Evolutionary conservation across 2,113 vertebrate genomes (phyloP).

Genomic region (Mungos mungo): DNA sequence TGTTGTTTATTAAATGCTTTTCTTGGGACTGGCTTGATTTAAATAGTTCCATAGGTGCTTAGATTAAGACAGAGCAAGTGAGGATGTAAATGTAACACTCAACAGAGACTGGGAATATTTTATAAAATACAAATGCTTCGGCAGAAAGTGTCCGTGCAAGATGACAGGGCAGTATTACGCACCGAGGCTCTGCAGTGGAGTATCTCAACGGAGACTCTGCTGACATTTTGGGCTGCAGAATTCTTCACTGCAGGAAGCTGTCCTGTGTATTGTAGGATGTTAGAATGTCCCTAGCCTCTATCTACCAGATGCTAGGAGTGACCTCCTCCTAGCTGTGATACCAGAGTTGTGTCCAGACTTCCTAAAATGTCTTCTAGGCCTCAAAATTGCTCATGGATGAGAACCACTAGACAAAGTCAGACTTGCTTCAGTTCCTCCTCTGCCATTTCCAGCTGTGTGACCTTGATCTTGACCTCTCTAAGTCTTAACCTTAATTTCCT

Average conservation of each 20-base stretch:
- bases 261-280: not conserved
- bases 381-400: not conserved
- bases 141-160: not conserved
- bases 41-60: constrained; percentile 19
- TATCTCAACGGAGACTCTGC: not conserved
- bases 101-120: not conserved
- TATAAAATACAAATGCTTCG: constrained; percentile 4
- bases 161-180: not conserved
- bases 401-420: not conserved
- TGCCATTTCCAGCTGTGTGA: not conserved
- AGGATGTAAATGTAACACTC: not conserved
- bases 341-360: not conserved
- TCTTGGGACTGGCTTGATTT: constrained; percentile 18
- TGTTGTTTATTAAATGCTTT: constrained; percentile 39
- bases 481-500: constrained; percentile 23
- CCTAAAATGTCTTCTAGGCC: not conserved
- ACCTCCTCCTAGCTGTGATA: not conserved
- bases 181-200: rapidly evolving
- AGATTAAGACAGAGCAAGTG: not conserved
- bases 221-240: not conserved
- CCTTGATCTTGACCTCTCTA: not conserved
- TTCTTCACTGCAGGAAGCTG: not conserved
- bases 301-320: not conserved
- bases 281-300: not conserved
- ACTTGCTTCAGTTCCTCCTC: not conserved